Conservation (phyloP, 2,888 invertebrate genomes). For the Bugulina stolonifera region DNA sequence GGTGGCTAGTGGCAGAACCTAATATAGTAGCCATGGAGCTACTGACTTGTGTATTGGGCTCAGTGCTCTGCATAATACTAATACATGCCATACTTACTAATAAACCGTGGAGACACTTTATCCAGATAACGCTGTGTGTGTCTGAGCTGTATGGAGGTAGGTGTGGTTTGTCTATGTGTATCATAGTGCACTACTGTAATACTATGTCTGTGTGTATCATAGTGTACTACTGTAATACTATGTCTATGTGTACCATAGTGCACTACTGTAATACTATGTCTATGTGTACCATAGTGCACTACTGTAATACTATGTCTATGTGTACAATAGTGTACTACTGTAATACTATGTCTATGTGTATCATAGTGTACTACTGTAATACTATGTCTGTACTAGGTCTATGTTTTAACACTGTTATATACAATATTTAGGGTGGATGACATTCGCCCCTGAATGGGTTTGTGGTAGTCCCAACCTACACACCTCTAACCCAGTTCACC, state of each 20-base stretch:
- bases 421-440: conserved; percentile 49
- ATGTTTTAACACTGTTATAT: too few species aligned
- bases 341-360: too few species aligned
- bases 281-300: too few species aligned
- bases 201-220: too few species aligned
- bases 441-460: conserved; percentile 48
- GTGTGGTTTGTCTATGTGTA: conserved; percentile 27
- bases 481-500: conserved; percentile 40
- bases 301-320: too few species aligned
- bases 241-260: too few species aligned
- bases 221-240: too few species aligned
- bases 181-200: neutral
- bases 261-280: too few species aligned
- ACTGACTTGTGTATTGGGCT: conserved; percentile 41
- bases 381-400: too few species aligned
- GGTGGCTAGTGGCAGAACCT: conserved; percentile 48
- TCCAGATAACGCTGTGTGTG: conserved; percentile 45
- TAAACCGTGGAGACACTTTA: conserved; percentile 41
- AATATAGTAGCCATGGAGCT: conserved; percentile 47
- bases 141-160: conserved; percentile 50
- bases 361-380: too few species aligned
- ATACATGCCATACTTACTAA: conserved; percentile 39
- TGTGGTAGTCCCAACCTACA: conserved; percentile 40
- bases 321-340: too few species aligned
- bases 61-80: conserved; percentile 37